A percentile compares a stretch with the other conserved stretches of the same genome.
Conservation (phyloP, 1,140 invertebrate species). For the Brachionus calyciflorus region DNA sequence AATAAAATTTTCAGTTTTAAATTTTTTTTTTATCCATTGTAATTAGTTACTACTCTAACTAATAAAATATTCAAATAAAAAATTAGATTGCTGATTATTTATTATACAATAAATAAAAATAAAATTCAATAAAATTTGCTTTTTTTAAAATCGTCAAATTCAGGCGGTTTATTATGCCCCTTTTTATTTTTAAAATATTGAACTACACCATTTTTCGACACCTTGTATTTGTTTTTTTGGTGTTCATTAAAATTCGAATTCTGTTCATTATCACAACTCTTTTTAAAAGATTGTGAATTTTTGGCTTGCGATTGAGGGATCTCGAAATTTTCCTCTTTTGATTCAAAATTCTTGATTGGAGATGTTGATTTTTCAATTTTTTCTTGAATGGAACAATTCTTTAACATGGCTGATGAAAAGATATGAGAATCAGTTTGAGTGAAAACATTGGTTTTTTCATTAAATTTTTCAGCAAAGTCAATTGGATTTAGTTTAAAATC, state of each 20-base stretch:
- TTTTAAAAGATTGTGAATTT: neutral
- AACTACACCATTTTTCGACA: neutral
- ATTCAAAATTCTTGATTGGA: neutral
- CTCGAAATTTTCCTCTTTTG: neutral
- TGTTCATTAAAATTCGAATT: neutral
- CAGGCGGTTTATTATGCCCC: neutral
- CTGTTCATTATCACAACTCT: no score
- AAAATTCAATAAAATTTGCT: conserved; percentile 19
- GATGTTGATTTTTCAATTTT: neutral
- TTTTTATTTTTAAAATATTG: neutral
- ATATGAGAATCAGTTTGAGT: neutral
- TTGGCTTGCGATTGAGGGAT: neutral
- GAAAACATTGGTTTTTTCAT: neutral
- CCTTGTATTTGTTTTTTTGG: neutral
- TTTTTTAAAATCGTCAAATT: conserved; percentile 12
- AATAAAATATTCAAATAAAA: no score
- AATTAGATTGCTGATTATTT: neutral
- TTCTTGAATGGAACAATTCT: neutral
- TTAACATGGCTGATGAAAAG: neutral
- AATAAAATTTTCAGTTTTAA: no score
- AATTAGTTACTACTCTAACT: no score
- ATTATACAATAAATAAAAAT: neutral
- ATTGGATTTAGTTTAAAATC: conserved; percentile 1
- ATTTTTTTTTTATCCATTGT: no score
- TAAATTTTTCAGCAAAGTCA: neutral